These are phyloP conservation scores for Hippolais icterina DNA, from an alignment of 2,113 vertebrate species.

Conservation along the genomic window DNA sequence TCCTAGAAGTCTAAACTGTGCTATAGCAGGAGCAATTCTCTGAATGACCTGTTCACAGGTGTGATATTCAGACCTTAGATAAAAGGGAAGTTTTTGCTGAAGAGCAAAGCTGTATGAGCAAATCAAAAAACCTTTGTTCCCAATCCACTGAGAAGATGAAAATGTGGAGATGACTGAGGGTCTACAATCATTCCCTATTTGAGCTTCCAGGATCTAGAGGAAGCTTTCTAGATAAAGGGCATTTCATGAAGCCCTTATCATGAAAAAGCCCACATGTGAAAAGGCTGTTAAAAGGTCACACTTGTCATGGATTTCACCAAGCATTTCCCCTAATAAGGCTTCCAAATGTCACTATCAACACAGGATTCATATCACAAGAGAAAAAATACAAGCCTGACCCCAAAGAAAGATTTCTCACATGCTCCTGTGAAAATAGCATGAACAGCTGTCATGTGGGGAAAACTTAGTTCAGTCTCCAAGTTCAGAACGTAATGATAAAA, in stretches of 20 bases:
- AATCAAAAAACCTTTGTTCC: background rate
- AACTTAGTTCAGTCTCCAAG: background rate
- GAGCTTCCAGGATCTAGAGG: background rate
- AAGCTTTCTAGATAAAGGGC: background rate
- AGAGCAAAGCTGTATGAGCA: background rate
- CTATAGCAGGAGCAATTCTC: background rate
- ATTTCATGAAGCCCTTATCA: background rate
- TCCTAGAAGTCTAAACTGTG: background rate
- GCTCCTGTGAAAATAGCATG: background rate
- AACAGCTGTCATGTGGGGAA: background rate
- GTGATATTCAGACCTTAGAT: background rate
- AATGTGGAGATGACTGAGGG: background rate
- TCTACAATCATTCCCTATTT: background rate
- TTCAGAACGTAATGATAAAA: background rate
- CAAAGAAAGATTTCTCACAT: background rate
- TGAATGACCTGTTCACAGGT: background rate
- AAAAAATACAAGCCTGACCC: background rate
- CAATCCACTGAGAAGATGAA: background rate
- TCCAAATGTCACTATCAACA: background rate
- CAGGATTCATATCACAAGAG: background rate
- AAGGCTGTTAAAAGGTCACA: background rate
- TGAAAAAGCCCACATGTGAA: background rate
- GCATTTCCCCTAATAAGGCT: background rate
- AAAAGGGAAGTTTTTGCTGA: background rate
- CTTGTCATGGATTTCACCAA: background rate